Percentiles rank a stretch among this genome's conserved stretches.
phyloP scores from a whole-genome alignment of 2,888 invertebrate species.

The Hybos culiciformis region DNA sequence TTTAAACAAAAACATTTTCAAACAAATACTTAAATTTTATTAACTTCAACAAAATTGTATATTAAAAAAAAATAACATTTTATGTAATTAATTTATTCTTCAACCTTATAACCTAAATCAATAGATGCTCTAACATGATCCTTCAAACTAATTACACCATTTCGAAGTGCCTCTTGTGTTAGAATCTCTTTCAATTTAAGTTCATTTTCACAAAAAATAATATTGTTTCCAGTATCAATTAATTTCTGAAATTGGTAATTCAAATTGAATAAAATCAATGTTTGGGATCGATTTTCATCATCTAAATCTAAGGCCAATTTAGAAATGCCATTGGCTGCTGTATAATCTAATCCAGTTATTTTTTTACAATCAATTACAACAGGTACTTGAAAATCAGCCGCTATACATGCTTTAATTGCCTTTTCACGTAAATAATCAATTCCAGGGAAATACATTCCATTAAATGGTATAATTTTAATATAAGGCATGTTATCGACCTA shows the following conservation, averaged over 20 bases:
- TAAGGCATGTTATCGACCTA: conserved; percentile 43
- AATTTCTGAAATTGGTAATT: conserved; percentile 24
- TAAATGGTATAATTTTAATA: conserved; percentile 47
- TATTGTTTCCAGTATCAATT: conserved; percentile 29
- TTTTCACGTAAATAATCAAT: conserved; percentile 49
- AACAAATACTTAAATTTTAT: too few species aligned
- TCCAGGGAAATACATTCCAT: conserved; percentile 59
- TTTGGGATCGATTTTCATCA: conserved; percentile 21
- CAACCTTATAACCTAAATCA: conserved; percentile 32
- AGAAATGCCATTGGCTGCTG: conserved; percentile 42
- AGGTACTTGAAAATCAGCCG: conserved; percentile 37
- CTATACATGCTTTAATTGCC: conserved; percentile 40
- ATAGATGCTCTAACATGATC: conserved; percentile 34
- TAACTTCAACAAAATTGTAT: too few species aligned
- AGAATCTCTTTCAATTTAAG: conserved; percentile 28
- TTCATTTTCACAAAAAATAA: conserved; percentile 29
- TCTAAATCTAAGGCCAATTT: conserved; percentile 29
- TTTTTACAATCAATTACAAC: conserved; percentile 51
- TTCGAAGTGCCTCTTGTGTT: conserved; percentile 30
- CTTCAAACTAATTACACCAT: conserved; percentile 30
- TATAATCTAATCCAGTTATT: conserved; percentile 55
- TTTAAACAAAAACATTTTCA: too few species aligned
- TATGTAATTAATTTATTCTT: conserved; percentile 13
- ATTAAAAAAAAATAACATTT: too few species aligned
- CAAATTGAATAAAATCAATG: conserved; percentile 27